These are phyloP conservation scores for Clanis bilineata DNA, from an alignment of 2,888 invertebrate genomes.

Conservation along the genomic window DNA sequence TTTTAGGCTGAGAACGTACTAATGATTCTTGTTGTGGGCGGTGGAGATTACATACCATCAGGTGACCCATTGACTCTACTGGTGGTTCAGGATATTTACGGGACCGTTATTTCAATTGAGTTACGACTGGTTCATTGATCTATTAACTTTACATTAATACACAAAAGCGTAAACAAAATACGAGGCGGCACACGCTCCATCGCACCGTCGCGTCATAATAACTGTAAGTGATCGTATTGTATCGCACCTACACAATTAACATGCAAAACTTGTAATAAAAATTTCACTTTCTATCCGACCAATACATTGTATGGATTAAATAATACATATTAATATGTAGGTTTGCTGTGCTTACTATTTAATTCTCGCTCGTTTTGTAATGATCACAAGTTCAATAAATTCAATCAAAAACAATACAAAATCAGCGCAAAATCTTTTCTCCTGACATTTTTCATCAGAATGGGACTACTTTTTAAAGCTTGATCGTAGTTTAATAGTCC, in stretches of 20 bases:
- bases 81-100: neutral
- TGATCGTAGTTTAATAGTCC: too few species aligned
- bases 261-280: constrained; percentile 55
- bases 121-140: neutral
- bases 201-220: neutral
- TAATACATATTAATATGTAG: constrained; percentile 3
- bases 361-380: neutral
- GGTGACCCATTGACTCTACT: too few species aligned
- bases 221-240: neutral
- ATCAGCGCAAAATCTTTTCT: too few species aligned
- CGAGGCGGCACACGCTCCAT: neutral
- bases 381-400: neutral
- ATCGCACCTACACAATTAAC: constrained; percentile 52
- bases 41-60: too few species aligned
- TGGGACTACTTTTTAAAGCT: too few species aligned
- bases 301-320: neutral
- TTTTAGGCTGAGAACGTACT: too few species aligned
- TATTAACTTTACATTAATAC: neutral
- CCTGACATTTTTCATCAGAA: too few species aligned
- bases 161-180: constrained; percentile 1
- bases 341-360: neutral
- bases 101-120: neutral
- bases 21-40: too few species aligned
- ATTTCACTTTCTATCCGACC: constrained; percentile 65
- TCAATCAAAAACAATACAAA: too few species aligned